Percentiles rank a stretch among this genome's conserved stretches.
These are phyloP conservation scores for Apodemus sylvaticus DNA, from an alignment of 2,113 vertebrate genomes.

Conservation along the genomic window DNA sequence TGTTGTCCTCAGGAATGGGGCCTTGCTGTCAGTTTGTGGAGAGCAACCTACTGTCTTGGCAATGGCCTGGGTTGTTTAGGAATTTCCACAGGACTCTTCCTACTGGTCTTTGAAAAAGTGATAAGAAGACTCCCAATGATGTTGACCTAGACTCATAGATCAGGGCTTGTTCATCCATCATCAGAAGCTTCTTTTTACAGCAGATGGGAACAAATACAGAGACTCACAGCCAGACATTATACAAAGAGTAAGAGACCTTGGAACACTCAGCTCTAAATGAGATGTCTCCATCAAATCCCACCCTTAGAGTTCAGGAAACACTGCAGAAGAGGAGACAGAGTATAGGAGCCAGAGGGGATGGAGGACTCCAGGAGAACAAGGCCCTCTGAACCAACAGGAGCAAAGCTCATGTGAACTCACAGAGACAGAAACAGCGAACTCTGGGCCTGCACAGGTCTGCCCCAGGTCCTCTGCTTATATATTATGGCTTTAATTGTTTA, in stretches of 20 bases:
- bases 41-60: not conserved
- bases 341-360: not conserved
- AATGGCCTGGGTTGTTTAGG: not conserved
- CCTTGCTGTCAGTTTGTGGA: not conserved
- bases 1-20: not conserved
- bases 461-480: not conserved
- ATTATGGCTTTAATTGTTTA: not conserved
- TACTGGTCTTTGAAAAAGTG: not conserved
- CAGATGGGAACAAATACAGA: not conserved
- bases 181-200: not conserved
- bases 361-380: not conserved
- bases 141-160: not conserved
- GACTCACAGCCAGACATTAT: not conserved
- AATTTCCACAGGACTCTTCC: not conserved
- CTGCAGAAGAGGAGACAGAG: not conserved
- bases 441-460: not conserved
- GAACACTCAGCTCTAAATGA: not conserved
- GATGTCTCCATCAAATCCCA: not conserved
- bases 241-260: not conserved
- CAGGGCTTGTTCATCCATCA: not conserved
- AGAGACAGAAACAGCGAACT: not conserved
- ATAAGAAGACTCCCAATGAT: not conserved
- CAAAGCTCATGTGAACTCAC: not conserved
- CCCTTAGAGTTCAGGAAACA: not conserved
- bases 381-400: not conserved